Base-by-base conservation (phyloP, 2,113 vertebrate genomes). In the Spilogale gracilis region DNA sequence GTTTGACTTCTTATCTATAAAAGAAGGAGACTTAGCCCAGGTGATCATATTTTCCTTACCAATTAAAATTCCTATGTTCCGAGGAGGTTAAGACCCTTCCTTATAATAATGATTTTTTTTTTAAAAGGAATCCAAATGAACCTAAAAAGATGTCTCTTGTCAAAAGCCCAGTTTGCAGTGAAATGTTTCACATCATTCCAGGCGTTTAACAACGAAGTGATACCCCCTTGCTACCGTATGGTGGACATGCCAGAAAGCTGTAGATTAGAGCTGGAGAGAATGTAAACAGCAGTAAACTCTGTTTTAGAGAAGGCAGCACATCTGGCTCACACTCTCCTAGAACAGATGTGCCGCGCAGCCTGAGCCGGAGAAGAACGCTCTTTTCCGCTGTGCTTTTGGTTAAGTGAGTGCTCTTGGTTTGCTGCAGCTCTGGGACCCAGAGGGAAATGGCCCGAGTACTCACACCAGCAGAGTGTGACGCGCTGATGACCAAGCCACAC, bases 261-360 rank as follows among this genome's bases (percentile, higher is more conserved):
- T n/a, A 65, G 30, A 94, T 76, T 61, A 69, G 73, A 88, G 84
- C 63, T 78, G 52, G 2, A 80, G 45, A 69, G 65, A 91, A 82
- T 65, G 48, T 91, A 69, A 90, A 94, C 45, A 91, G 95, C 91
- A 89, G 81, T 76, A 61, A 93, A 97, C 89, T 61, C 91, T 95
- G 76, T 86, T 83, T 82, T 9, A 96, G 65, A 82, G 91, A 69
- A 92, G 43, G 65, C 45, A 71, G 90, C 56, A 92, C 95, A 96
- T 91, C 74, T 90, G 96, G 84, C 67, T 89, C 63, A 17, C 38
- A 48, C 92, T 92, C 65, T 65, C 16, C 52, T 20, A 86, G 81
- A 86, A 76, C 50, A 97, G 92, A 85, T 1, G 2, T 2, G 1
- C 48, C 17, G 25, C 9, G 2, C 12, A 9, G 21, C 76, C 54